Conservation (phyloP, 2,888 invertebrate species). For the Cryptocephalus primarius region DNA sequence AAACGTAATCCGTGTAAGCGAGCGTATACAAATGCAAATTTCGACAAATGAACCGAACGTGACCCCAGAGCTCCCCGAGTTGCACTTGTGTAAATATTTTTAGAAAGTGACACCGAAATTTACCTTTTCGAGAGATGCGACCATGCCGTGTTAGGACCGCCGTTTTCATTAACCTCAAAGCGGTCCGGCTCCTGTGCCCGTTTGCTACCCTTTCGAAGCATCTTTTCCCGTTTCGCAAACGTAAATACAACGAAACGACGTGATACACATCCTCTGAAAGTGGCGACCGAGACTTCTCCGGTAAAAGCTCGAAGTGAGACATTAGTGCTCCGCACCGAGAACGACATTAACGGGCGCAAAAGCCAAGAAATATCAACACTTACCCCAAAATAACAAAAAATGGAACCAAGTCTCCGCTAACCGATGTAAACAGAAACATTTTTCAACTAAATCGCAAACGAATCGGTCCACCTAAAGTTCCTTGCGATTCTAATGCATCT, state of each 20-base stretch:
- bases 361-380: constrained; percentile 14
- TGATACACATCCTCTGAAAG: not conserved
- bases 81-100: not conserved
- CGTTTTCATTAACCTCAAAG: too few relatives aligned
- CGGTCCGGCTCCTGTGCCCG: too few relatives aligned
- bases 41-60: not conserved
- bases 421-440: constrained; percentile 71
- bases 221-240: too few relatives aligned
- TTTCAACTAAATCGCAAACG: constrained; percentile 35
- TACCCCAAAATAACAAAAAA: constrained; percentile 51
- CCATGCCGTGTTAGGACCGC: too few relatives aligned
- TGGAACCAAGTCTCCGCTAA: constrained; percentile 51
- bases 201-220: too few relatives aligned
- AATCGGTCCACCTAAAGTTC: constrained; percentile 34
- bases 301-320: not conserved
- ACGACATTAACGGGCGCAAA: too few relatives aligned
- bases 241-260: too few relatives aligned
- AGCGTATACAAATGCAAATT: too few relatives aligned
- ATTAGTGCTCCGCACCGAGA: too few relatives aligned
- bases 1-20: too few relatives aligned
- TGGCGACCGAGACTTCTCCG: constrained; percentile 4
- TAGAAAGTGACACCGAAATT: too few relatives aligned
- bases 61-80: not conserved
- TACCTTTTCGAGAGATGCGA: too few relatives aligned
- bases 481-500: constrained; percentile 37